These are phyloP conservation scores for Silurus asotus DNA, from an alignment of 2,113 vertebrate species.

Conservation along the genomic window DNA sequence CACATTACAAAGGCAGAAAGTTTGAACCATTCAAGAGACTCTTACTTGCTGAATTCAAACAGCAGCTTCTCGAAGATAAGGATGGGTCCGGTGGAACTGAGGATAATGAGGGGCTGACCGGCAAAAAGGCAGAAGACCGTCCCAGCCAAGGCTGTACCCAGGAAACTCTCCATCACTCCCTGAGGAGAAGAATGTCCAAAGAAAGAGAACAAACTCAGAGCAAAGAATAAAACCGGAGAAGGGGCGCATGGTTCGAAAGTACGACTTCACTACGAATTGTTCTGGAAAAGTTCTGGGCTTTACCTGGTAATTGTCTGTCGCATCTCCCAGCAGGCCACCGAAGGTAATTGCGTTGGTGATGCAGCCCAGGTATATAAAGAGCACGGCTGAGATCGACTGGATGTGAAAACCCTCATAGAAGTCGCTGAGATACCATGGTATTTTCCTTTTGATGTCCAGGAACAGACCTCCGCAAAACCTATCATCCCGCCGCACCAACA, in stretches of 20 bases:
- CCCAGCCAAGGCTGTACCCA: conserved; percentile 91
- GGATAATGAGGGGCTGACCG: conserved; percentile 97
- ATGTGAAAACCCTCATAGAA: conserved; percentile 94
- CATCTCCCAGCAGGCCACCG: conserved; percentile 91
- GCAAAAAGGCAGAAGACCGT: conserved; percentile 89
- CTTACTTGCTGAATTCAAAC: conserved; percentile 98
- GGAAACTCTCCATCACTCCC: conserved; percentile 98
- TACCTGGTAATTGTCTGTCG: conserved; percentile 97
- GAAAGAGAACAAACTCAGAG: background rate
- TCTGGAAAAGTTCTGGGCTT: background rate
- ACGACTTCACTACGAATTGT: background rate
- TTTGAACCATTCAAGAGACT: conserved; percentile 15
- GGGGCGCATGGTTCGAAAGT: background rate
- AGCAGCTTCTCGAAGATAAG: conserved; percentile 99
- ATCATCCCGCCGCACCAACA: conserved; percentile 30
- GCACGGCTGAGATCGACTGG: conserved; percentile 93
- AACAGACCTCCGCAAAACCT: conserved; percentile 92
- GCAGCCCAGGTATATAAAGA: conserved; percentile 98
- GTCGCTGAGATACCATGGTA: conserved; percentile 90
- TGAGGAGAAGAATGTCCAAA: conserved; percentile 52
- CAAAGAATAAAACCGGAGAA: background rate
- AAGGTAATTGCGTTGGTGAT: conserved; percentile 98
- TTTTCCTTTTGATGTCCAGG: conserved; percentile 91
- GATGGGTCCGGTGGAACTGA: conserved; percentile 97
- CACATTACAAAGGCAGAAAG: background rate